Conservation (phyloP, 1,140 invertebrate species). For the Glossosoma conforme region DNA sequence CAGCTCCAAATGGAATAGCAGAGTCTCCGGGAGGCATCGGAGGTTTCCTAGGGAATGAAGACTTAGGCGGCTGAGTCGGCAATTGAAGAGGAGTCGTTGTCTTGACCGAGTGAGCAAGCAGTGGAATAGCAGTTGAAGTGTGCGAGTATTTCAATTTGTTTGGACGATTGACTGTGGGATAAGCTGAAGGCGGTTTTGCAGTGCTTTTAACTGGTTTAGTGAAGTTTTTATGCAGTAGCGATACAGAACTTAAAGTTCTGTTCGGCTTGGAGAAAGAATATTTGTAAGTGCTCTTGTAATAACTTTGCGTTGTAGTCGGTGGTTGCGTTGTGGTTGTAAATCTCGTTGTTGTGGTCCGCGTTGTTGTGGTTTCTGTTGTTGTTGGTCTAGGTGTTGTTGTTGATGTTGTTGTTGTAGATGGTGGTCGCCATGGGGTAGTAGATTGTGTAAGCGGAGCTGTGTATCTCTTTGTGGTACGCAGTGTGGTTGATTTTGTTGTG, state of each 20-base stretch:
- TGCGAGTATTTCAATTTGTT: conserved; percentile 22
- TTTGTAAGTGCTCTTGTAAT: conserved; percentile 24
- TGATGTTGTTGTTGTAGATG: conserved; percentile 27
- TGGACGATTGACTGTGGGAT: conserved; percentile 19
- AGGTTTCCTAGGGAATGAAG: conserved; percentile 15
- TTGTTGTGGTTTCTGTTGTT: conserved; percentile 26
- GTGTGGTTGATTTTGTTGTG: conserved; percentile 16
- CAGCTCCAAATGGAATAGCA: conserved; percentile 37
- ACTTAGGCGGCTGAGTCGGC: conserved; percentile 24
- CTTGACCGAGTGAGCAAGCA: conserved; percentile 14
- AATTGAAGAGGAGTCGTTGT: conserved; percentile 20
- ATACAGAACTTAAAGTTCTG: conserved; percentile 11
- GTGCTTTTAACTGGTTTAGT: conserved; percentile 18
- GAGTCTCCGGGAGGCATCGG: conserved; percentile 30
- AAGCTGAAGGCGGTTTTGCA: conserved; percentile 17
- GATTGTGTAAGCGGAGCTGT: conserved; percentile 26
- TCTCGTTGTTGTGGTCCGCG: conserved; percentile 18
- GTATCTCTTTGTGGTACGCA: conserved; percentile 14
- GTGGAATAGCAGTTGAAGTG: conserved; percentile 10
- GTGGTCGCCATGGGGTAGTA: conserved; percentile 27
- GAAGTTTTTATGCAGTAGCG: conserved; percentile 21
- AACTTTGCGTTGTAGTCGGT: conserved; percentile 22
- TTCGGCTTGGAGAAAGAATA: conserved; percentile 23
- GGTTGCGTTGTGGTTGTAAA: background rate
- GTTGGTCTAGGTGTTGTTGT: conserved; percentile 28